Evolutionary conservation across 1,140 invertebrate genomes (phyloP), one percentile per base, ranked within the genome.

Genomic region (Lordiphosa stackelbergi): DNA sequence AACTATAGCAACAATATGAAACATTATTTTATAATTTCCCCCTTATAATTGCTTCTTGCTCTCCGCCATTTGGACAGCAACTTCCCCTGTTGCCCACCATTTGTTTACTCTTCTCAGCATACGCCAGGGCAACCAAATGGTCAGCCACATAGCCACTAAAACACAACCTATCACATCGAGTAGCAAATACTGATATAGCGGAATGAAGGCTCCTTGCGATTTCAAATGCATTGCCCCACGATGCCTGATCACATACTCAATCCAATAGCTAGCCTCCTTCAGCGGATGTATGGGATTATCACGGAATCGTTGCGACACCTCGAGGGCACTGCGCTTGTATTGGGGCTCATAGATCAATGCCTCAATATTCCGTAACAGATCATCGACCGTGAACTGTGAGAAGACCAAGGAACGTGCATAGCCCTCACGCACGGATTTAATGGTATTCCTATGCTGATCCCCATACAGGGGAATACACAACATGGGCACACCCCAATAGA

Each of bases 391-490:
- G 11, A 88, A 40, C 34, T 88, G 49, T 0, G 73, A 58, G 42
- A 88, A 88, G 11, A 73, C 53, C 56, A 88, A 45, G 0, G 75
- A 53, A 4, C 75, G 65, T 0, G 77, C 88, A 53, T 85, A 86
- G 7, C 88, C 88, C 41, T 74, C 85, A 4, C 79, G 65, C 43
- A 88, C 72, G 1, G 86, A 71, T 42, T 77, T 83, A 0, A 85
- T 77, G 0, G 87, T 77, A 51, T 89, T 89, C 16, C 87, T 57
- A 60, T 87, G 87, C 52, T 93, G 92, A 85, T 92, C 91, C 1
- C 88, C 90, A 56, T 90, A 92, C 40, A 93, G 88, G 1, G 93
- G 93, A 60, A 93, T 88, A 8, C 91, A 92, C 6, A 93, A 74
- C 36, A 93, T 89, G 5, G 93, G 92, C 10, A 92, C 90, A 35